These are phyloP conservation scores for Smithornis capensis DNA, from an alignment of 2,113 vertebrate genomes.

Conservation along the genomic window DNA sequence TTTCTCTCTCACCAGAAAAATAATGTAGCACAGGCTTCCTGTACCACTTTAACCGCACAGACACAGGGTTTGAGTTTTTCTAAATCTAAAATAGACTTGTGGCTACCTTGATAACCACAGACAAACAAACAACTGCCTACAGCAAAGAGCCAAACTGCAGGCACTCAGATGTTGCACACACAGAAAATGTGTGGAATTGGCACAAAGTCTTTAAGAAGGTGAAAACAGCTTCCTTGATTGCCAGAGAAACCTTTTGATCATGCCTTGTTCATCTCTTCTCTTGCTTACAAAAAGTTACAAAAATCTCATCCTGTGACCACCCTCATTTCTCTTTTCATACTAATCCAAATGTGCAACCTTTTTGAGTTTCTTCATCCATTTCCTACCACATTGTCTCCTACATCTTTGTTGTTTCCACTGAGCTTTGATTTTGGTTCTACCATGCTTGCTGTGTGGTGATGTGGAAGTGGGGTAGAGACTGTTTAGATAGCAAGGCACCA, in stretches of 20 bases:
- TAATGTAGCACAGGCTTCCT: slow-evolving; percentile 45
- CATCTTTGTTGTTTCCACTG: neutral
- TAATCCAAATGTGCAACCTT: neutral
- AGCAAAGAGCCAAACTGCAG: neutral
- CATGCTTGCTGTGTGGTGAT: neutral
- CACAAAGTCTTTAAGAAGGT: neutral
- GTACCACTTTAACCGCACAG: neutral
- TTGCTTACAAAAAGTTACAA: neutral
- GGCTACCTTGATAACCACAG: slow-evolving; percentile 11
- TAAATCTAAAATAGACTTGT: slow-evolving; percentile 8
- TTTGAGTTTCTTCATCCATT: slow-evolving; percentile 22
- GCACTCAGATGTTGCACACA: neutral
- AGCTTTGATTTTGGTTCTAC: neutral
- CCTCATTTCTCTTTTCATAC: neutral
- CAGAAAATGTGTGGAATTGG: neutral
- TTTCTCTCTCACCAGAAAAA: slow-evolving; percentile 20
- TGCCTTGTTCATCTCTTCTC: neutral
- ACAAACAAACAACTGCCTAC: neutral
- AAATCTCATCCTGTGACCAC: neutral
- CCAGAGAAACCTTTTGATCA: neutral
- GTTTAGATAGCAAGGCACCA: slow-evolving; percentile 9
- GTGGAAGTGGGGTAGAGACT: slow-evolving; percentile 1
- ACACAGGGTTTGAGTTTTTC: neutral
- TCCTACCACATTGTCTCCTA: slow-evolving; percentile 27
- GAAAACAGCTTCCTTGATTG: neutral